phyloP scores from a whole-genome alignment of 2,797 vertebrate genomes.

The Rhinatrema bivittatum region DNA sequence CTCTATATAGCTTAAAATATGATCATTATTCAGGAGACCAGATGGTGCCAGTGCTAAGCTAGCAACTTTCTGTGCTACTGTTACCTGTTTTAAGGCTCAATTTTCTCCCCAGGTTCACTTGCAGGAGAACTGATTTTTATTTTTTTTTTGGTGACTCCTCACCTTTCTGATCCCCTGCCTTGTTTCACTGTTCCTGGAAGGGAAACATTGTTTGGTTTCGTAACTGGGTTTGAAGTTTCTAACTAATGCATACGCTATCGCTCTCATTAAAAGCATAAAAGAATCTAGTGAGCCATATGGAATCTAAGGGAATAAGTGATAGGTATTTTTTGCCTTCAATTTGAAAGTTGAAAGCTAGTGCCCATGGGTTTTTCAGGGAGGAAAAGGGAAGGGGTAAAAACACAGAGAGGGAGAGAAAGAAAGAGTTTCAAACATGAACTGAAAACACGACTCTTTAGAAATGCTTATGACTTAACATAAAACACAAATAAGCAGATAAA shows the following conservation, averaged over 20 bases:
- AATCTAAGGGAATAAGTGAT: background rate
- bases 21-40: slow-evolving; percentile 44
- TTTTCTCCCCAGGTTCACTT: background rate
- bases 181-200: background rate
- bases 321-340: no score
- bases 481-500: no score
- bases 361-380: no score
- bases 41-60: slow-evolving; percentile 17
- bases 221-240: background rate
- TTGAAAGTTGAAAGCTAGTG: no score
- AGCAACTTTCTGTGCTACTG: slow-evolving; percentile 7
- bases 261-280: background rate
- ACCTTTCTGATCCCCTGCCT: background rate
- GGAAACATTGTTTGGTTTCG: rapidly evolving
- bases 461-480: no score
- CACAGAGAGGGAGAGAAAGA: no score
- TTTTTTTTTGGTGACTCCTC: background rate
- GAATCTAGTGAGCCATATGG: rapidly evolving
- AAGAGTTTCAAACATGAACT: no score
- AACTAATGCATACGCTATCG: background rate
- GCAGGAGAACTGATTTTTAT: no score
- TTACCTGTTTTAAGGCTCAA: slow-evolving; percentile 21
- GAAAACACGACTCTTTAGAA: no score
- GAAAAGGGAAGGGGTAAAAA: no score
- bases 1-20: slow-evolving; percentile 26